Evolutionary conservation across 2,113 vertebrate species (phyloP).

Genomic region (Willisornis vidua): DNA sequence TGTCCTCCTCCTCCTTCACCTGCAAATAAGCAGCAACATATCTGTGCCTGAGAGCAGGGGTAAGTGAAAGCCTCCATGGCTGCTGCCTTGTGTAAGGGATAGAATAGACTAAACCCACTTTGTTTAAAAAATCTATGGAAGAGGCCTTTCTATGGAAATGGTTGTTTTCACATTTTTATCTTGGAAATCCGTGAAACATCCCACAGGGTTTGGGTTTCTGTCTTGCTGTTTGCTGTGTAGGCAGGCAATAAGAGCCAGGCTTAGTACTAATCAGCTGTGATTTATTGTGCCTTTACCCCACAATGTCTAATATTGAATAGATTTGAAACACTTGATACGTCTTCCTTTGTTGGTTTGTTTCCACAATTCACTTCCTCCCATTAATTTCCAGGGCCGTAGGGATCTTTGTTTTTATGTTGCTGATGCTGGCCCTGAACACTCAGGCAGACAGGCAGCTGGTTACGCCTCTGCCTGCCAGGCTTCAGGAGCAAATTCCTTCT

Average conservation of each 20-base stretch:
- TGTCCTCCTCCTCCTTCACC: not conserved
- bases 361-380: not conserved
- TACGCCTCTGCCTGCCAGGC: not conserved
- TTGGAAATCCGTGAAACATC: not conserved
- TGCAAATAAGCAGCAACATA: accelerated
- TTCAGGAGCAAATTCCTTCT: not conserved
- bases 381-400: not conserved
- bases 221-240: not conserved
- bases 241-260: not conserved
- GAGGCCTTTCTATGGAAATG: not conserved
- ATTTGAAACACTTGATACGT: not conserved
- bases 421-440: not conserved
- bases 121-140: not conserved
- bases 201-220: not conserved
- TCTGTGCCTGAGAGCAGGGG: not conserved
- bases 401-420: not conserved
- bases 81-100: not conserved
- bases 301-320: not conserved
- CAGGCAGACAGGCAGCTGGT: not conserved
- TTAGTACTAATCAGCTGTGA: not conserved
- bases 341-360: not conserved
- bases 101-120: not conserved
- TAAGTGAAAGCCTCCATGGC: not conserved
- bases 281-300: not conserved
- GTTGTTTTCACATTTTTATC: not conserved